These are phyloP conservation scores for Drosophila subpulchrella DNA, from an alignment of 1,140 invertebrate species.

Conservation along the genomic window DNA sequence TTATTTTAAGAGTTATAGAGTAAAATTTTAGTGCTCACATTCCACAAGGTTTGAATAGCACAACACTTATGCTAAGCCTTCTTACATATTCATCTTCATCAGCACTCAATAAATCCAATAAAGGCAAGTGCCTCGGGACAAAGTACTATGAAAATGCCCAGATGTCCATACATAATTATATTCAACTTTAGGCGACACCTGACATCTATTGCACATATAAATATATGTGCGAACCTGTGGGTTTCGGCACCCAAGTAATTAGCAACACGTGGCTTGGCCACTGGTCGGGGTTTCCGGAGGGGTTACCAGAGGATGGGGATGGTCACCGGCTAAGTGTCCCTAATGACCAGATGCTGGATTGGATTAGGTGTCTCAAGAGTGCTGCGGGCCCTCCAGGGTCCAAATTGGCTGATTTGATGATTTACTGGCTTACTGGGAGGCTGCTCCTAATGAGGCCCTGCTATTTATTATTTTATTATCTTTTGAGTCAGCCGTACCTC, in stretches of 20 bases:
- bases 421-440: neutral
- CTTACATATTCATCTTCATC: slow-evolving; percentile 9
- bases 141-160: slow-evolving; percentile 7
- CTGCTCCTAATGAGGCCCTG: neutral
- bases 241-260: slow-evolving; percentile 22
- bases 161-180: slow-evolving; percentile 35
- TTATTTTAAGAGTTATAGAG: neutral
- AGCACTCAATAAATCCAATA: slow-evolving; percentile 34
- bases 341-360: slow-evolving; percentile 23
- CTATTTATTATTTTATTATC: slow-evolving; percentile 14
- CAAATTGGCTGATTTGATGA: slow-evolving; percentile 14
- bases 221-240: slow-evolving; percentile 10
- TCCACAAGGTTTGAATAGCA: neutral
- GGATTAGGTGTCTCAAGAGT: slow-evolving; percentile 2
- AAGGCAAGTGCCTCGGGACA: slow-evolving; percentile 11
- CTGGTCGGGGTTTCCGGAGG: neutral
- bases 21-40: neutral
- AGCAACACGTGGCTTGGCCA: slow-evolving; percentile 27
- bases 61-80: neutral
- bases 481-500: neutral
- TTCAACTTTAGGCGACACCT: slow-evolving; percentile 31
- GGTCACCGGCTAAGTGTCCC: slow-evolving; percentile 23
- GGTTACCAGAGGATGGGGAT: neutral
- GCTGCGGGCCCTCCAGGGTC: neutral
- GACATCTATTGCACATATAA: slow-evolving; percentile 15